These are phyloP conservation scores for Sciurus niger DNA, from an alignment of 2,113 vertebrate species.

Conservation along the genomic window DNA sequence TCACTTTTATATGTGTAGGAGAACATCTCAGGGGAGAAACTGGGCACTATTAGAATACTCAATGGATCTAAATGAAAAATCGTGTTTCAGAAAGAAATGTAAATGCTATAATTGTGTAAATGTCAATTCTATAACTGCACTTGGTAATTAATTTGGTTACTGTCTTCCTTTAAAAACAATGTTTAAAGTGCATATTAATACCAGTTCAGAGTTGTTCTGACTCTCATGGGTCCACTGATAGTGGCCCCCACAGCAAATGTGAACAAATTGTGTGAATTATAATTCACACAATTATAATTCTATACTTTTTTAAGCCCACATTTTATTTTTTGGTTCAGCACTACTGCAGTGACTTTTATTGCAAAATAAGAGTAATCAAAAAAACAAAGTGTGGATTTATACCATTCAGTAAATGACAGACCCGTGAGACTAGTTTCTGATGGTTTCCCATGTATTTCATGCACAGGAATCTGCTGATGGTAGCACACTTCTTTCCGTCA, in stretches of 20 bases:
- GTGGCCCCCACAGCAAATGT: not conserved
- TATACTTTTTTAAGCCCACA: not conserved
- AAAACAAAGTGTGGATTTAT: not conserved
- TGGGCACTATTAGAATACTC: not conserved
- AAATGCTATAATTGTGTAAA: not conserved
- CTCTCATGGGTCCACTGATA: not conserved
- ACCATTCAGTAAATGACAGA: not conserved
- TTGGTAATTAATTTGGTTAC: not conserved
- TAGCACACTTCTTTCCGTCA: not conserved
- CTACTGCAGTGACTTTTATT: not conserved
- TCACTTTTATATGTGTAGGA: not conserved
- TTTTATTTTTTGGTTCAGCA: slow-evolving; percentile 23
- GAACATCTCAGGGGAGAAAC: not conserved
- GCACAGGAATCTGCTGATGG: not conserved
- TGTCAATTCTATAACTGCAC: not conserved
- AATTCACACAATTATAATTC: too few relatives aligned
- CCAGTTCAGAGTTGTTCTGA: not conserved
- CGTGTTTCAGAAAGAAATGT: not conserved
- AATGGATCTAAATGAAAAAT: not conserved
- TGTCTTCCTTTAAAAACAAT: not conserved
- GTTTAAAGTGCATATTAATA: not conserved
- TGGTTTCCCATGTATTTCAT: not conserved
- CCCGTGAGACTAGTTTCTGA: too few relatives aligned
- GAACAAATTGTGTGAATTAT: not conserved
- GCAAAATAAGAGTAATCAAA: slow-evolving; percentile 18